Base-by-base conservation (phyloP, 1,140 invertebrate species). In the Whitmania pigra region DNA sequence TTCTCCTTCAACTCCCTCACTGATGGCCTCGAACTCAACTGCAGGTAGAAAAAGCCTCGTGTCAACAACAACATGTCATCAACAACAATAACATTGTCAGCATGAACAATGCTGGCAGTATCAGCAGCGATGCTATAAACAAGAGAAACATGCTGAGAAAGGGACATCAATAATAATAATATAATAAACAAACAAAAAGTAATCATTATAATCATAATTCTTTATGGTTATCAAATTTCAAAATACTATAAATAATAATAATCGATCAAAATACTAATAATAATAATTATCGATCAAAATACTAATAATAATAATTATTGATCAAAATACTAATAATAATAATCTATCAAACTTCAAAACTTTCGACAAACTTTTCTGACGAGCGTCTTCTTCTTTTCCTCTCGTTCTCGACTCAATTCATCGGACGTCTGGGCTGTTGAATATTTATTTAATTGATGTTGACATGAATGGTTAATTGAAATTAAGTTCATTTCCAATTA, bases 1-100 rank as follows among this genome's bases (percentile, higher is more conserved):
- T 96, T 93, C 79, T 98, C 94, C 82, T 95, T 96, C n/a, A 99
- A 86, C 84, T 99, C 94, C 79, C 97, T 93, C 76, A 99, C 92
- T n/a, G 94, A 97, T 70, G 96, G 96, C 78, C 96, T 88, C 84
- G 98, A 98, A 82, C 93, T 97, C 74, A 99, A 86, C 85, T 86
- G 76, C 29, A 82, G 78, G 31, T 2, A 9, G 25, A 57, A 57
- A 57, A 3, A 25, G 25, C 9, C 2, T 57, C 55, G 20, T 25
- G 25, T n/a, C 55, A 57, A 57, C 55, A n/a, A n/a, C 55, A n/a
- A 25, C 55, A 57, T 3, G 20, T 57, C 9, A 57, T 2, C 55
- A n/a, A 57, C 9, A 20, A 57, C 25, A 20, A 57, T 9, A 57
- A n/a, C 55, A 57, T 57, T 9, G 25, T 9, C 55, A 57, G 5